Base-by-base conservation (phyloP, 2,888 invertebrate genomes). In the Megaustenia siamemsis region DNA sequence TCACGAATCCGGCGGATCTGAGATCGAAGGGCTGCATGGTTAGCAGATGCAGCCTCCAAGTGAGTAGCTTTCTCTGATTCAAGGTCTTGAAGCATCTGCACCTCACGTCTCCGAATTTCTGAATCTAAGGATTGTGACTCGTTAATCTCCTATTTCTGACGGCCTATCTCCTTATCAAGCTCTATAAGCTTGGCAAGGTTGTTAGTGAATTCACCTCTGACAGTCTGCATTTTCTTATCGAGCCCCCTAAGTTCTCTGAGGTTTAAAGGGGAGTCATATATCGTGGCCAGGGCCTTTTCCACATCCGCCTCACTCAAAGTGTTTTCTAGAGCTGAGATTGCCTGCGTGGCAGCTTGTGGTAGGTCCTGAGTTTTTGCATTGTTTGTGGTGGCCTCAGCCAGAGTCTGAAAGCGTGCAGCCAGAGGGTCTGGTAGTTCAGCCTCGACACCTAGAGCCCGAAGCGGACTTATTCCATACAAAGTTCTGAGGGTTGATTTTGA, bases 1-100 rank as follows among this genome's bases (percentile, higher is more conserved):
- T 78, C 78, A 35, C 63, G 32, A 21, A 78, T 60, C 53, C 53
- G 38, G 60, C n/a, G 24, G 12, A 78, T 78, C 53, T 78, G 76
- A 78, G 60, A 18, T 28, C 40, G 78, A 12, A 60, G 24, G 56
- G n/a, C 63, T 1, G 38, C 63, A 3, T 45, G 60, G 28, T 4
- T 28, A 3, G 15, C 12, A 38, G 78, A 63, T n/a, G 43, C 40
- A 40, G 56, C 77, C 38, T 77, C 38, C 38, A 56, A 53, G 2
- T n/a, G 77, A 18, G 35, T 21, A 2, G 35, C 24, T 28, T 8
- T 77, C 40, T 56, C 56, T 8, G 40, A 43, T 12, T 77, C 28
- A n/a, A 77, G 38, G 15, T 77, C n/a, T 1, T 4, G 5, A 3
- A 77, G 77, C 21, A 1, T 38, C 60, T 12, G 12, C 15, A n/a